These are phyloP conservation scores for Porites cylindrica DNA, from an alignment of 92 coral and sea anemone genomes.

Conservation along the genomic window DNA sequence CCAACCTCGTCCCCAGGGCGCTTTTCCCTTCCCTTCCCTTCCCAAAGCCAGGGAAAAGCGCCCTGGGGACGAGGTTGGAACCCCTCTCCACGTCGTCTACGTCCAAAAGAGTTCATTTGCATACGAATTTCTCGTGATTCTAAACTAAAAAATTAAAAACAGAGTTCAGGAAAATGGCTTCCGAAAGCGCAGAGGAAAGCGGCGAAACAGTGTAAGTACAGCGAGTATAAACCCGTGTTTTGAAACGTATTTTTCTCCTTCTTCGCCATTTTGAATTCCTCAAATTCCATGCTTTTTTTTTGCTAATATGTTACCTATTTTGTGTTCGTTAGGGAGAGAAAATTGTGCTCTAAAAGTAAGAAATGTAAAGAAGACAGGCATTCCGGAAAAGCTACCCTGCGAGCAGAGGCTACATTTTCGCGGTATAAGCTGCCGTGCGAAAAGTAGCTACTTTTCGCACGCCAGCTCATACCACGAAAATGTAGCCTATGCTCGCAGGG, in stretches of 20 bases:
- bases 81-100: background rate
- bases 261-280: conserved; percentile 14
- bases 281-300: background rate
- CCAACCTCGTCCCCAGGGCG: no score
- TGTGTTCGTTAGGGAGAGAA: background rate
- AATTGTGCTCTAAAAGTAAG: background rate
- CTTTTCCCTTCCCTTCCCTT: no score
- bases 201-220: background rate
- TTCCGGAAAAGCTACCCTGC: background rate
- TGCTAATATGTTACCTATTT: background rate
- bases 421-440: no score
- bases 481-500: no score
- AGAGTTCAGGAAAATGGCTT: conserved; percentile 2
- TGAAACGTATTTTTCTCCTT: background rate
- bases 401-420: no score
- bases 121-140: conserved; percentile 6
- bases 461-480: no score
- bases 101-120: background rate
- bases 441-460: no score
- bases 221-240: conserved; percentile 9
- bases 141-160: background rate
- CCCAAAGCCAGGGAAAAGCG: no score
- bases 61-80: no score
- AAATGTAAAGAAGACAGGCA: conserved; percentile 6
- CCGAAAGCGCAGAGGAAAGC: background rate